Base-by-base conservation (phyloP, 53 echinoderm and acorn worm species). In the Crossaster papposus region DNA sequence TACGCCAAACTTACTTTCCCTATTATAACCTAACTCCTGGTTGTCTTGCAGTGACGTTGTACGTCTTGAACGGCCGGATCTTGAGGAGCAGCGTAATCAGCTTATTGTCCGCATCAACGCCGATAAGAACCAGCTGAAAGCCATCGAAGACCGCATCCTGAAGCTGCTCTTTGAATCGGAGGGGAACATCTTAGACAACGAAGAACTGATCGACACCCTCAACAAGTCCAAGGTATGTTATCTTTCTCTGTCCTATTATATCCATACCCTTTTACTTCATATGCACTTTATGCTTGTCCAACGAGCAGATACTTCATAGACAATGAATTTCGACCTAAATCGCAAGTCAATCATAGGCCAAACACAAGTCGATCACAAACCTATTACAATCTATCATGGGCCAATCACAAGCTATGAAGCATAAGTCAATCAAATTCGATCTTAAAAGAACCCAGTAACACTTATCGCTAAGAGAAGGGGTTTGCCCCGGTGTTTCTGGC, bases 21-120 rank as follows among this genome's bases (percentile, higher is more conserved):
- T 44, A 44, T 44, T 9, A 44, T 44, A 9, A 44, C 9, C 5
- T n/a, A n/a, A n/a, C n/a, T n/a, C n/a, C n/a, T n/a, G n/a, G n/a
- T 65, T 33, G 17, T 35, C 23, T 30, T 53, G 28, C 86, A 97
- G 97, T 94, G 97, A 97, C 79, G 99, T 99, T 31, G 99, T 99
- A 71, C 90, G 99, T 50, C 89, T 99, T 54, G 99, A 99, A 91
- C 77, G 99, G 8, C 99, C 99, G 35, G 99, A 99, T 70, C 86
- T 99, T 8, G 99, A 99, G 83, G 99, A 99, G 90, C 99, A 99
- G 89, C 44, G 99, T 64, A 99, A 95, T 71, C 96, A 99, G 90
- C 82, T 99, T 92, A 99, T 99, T 53, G 96, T 99, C 64, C 94
- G 94, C 71, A 99, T 99, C 92, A 99, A 99, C 68, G 96, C 99